A percentile compares a stretch with the other conserved stretches of the same genome.
phyloP scores from a whole-genome alignment of 1,140 invertebrate species.

The Colletes latitarsis region DNA sequence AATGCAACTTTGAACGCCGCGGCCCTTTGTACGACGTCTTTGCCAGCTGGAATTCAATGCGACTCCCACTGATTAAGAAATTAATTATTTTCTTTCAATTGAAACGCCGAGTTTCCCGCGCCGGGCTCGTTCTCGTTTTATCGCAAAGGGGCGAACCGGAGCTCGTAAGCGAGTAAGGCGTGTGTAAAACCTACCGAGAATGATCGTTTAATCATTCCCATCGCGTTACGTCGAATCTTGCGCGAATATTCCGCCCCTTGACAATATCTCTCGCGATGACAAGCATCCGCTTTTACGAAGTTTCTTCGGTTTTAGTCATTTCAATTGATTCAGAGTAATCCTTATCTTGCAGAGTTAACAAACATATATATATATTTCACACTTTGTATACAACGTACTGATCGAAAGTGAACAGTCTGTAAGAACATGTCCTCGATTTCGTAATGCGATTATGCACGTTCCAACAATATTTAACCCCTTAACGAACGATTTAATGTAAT shows the following conservation, averaged over 20 bases:
- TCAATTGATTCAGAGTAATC: too few relatives aligned
- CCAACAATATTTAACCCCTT: too few relatives aligned
- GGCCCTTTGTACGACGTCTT: conserved; percentile 33
- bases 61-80: conserved; percentile 43
- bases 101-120: neutral
- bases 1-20: conserved; percentile 28
- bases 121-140: neutral
- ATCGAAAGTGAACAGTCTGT: too few relatives aligned
- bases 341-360: too few relatives aligned
- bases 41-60: conserved; percentile 17
- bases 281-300: too few relatives aligned
- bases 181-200: neutral
- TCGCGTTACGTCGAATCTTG: neutral
- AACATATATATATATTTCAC: too few relatives aligned
- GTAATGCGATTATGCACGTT: too few relatives aligned
- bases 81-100: conserved; percentile 36
- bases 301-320: too few relatives aligned
- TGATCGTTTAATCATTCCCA: neutral
- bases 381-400: too few relatives aligned
- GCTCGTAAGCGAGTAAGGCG: neutral
- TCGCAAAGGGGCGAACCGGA: neutral
- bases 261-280: too few relatives aligned
- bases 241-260: neutral
- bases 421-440: too few relatives aligned
- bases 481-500: too few relatives aligned